phyloP scores from a whole-genome alignment of 2,797 vertebrate species.

The Lophotriccus pileatus region DNA sequence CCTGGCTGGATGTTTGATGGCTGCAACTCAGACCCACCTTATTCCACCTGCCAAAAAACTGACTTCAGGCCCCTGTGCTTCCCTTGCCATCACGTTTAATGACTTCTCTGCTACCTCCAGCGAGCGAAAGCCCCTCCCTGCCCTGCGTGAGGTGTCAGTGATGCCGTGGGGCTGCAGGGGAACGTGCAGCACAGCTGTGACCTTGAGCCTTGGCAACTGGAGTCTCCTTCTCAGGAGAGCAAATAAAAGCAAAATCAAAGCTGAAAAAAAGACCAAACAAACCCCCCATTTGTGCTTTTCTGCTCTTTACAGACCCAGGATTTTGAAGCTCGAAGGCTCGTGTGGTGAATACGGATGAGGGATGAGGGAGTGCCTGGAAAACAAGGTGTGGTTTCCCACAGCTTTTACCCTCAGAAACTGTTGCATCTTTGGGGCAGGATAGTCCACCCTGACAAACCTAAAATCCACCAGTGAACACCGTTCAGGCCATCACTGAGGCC shows the following conservation, averaged over 20 bases:
- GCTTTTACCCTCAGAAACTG: background rate
- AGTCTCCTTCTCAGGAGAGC: background rate
- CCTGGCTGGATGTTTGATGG: background rate
- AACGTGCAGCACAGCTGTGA: fast-evolving
- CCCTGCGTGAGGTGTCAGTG: background rate
- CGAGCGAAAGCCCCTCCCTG: background rate
- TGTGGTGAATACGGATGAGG: fast-evolving
- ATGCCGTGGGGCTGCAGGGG: background rate
- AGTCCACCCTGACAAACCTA: no score
- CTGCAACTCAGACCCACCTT: background rate
- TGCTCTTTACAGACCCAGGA: background rate
- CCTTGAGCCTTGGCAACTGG: background rate
- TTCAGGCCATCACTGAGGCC: no score
- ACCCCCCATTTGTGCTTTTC: fast-evolving
- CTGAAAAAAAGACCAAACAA: background rate
- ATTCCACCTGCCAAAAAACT: background rate
- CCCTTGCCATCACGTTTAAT: background rate
- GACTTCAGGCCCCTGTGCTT: background rate
- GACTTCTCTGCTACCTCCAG: background rate
- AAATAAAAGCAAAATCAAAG: background rate
- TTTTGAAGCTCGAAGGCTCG: background rate
- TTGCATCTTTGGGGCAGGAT: no score
- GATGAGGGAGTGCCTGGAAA: background rate
- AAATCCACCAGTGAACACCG: no score
- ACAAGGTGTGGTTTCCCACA: background rate